A percentile compares a stretch with the other conserved stretches of the same genome.
These are phyloP conservation scores for Zelleria hepariella DNA, from an alignment of 2,888 invertebrate species.

Conservation along the genomic window DNA sequence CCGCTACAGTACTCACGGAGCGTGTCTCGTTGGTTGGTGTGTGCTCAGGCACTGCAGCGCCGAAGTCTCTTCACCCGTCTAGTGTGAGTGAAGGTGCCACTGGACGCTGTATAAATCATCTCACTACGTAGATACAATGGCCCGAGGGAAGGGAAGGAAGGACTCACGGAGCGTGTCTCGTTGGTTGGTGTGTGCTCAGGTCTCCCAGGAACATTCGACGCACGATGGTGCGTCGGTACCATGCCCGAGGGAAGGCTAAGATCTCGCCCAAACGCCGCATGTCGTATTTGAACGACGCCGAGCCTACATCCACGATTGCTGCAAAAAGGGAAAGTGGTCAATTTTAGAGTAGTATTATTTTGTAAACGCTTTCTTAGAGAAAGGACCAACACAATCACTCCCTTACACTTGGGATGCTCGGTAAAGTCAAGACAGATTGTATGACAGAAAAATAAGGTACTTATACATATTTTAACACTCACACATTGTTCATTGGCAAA, in stretches of 20 bases:
- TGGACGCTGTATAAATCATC: too few relatives aligned
- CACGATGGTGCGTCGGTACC: conserved; percentile 96
- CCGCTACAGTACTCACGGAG: conserved; percentile 5
- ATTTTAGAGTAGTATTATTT: too few relatives aligned
- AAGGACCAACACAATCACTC: too few relatives aligned
- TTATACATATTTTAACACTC: too few relatives aligned
- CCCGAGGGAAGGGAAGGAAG: conserved; percentile 94
- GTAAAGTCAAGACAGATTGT: too few relatives aligned
- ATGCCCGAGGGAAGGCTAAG: conserved; percentile 97
- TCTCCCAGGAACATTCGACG: conserved; percentile 94
- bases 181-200: conserved; percentile 73
- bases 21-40: conserved; percentile 24
- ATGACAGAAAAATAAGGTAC: too few relatives aligned
- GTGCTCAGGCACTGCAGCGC: conserved; percentile 94
- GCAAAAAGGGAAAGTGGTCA: conserved; percentile 19
- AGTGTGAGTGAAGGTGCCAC: too few relatives aligned
- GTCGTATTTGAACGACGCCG: conserved; percentile 97
- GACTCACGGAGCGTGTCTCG: conserved; percentile 14
- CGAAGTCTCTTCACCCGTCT: too few relatives aligned
- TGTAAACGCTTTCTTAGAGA: too few relatives aligned
- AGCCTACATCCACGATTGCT: conserved; percentile 96
- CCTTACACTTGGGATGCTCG: too few relatives aligned
- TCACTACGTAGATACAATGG: too few relatives aligned
- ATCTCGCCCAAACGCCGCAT: conserved; percentile 98
- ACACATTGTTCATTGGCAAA: too few relatives aligned